Percentiles rank a stretch among this genome's conserved stretches.
phyloP scores from a whole-genome alignment of 1,140 invertebrate genomes.

The Whitmania pigra region DNA sequence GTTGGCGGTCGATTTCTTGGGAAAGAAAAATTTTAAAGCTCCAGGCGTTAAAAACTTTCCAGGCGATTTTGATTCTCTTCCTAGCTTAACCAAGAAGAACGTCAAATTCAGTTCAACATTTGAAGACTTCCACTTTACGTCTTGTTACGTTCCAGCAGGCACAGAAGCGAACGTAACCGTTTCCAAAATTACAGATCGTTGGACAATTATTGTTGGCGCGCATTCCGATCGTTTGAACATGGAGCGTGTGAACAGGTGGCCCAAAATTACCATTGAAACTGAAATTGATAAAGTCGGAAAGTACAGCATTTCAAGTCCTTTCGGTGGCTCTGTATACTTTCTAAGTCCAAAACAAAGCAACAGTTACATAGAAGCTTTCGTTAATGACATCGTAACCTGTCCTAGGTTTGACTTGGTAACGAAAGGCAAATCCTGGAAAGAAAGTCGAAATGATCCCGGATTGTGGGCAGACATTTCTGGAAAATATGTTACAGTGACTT shows the following conservation, averaged over 20 bases:
- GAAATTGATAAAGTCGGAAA: background rate
- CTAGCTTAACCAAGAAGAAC: background rate
- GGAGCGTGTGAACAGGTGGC: constrained; percentile 5
- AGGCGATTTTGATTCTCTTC: constrained; percentile 17
- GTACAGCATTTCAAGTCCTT: constrained; percentile 8
- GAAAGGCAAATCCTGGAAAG: constrained; percentile 15
- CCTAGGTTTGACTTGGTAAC: constrained; percentile 16
- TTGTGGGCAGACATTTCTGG: constrained; percentile 30
- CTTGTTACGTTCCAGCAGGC: constrained; percentile 19
- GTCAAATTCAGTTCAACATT: constrained; percentile 5
- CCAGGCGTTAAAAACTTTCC: constrained; percentile 18
- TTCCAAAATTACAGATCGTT: background rate
- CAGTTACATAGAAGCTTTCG: constrained; percentile 2
- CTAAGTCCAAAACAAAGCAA: constrained; percentile 14
- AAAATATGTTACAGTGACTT: constrained; percentile 26
- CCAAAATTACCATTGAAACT: constrained; percentile 3
- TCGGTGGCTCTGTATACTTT: constrained; percentile 22
- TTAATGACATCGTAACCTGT: constrained; percentile 18
- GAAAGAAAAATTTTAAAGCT: background rate
- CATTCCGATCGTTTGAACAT: background rate
- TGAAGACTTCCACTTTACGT: constrained; percentile 11
- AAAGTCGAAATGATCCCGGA: constrained; percentile 22
- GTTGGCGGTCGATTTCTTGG: background rate
- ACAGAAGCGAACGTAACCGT: background rate
- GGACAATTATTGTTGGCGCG: constrained; percentile 6